Conservation (phyloP, 1,140 invertebrate genomes). For the Pararge aegeria region DNA sequence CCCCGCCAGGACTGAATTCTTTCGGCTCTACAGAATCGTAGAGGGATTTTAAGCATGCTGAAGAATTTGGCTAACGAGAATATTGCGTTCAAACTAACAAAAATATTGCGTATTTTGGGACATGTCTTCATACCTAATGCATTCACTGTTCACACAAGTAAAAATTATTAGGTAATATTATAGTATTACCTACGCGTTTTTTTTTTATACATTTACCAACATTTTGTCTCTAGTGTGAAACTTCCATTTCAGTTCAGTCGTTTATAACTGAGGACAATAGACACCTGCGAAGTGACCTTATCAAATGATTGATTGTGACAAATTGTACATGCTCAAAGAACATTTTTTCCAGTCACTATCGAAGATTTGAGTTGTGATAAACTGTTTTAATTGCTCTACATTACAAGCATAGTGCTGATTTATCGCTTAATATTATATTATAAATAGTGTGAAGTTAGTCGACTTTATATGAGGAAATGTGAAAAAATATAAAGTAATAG, state of each 20-base stretch:
- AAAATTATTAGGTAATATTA: too few relatives aligned
- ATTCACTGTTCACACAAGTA: too few relatives aligned
- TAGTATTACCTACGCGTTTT: too few relatives aligned
- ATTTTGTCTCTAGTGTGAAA: constrained; percentile 4
- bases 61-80: too few relatives aligned
- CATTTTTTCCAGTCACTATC: constrained; percentile 39
- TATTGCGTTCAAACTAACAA: too few relatives aligned
- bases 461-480: background rate
- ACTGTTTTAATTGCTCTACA: constrained; percentile 26
- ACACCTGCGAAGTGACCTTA: constrained; percentile 48
- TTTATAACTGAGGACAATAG: constrained; percentile 30
- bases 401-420: constrained; percentile 20
- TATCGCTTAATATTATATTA: constrained; percentile 11
- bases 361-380: constrained; percentile 50
- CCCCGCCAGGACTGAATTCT: too few relatives aligned
- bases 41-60: too few relatives aligned
- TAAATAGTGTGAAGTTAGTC: background rate
- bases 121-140: too few relatives aligned
- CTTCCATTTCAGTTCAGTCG: background rate
- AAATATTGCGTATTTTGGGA: too few relatives aligned
- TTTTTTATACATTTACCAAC: background rate
- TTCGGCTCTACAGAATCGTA: too few relatives aligned
- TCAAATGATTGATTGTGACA: constrained; percentile 58
- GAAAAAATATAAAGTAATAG: background rate
- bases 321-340: constrained; percentile 37